These are phyloP conservation scores for Drosophila triauraria DNA, from an alignment of 1,140 invertebrate genomes.

Conservation along the genomic window DNA sequence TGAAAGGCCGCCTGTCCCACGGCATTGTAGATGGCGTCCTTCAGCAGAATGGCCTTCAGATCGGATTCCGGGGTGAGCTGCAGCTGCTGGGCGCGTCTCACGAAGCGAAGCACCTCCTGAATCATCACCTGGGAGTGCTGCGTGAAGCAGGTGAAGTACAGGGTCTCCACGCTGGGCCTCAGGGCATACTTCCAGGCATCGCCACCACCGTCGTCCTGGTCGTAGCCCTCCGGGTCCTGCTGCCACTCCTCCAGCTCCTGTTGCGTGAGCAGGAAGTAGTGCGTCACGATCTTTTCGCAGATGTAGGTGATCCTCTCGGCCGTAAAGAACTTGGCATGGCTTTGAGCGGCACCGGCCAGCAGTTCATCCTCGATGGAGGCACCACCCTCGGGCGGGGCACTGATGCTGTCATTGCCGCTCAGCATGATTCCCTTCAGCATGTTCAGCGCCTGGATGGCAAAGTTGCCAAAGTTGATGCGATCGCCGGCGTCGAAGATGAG, in stretches of 20 bases:
- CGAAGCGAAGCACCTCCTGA: slow-evolving; percentile 91
- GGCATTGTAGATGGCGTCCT: slow-evolving; percentile 98
- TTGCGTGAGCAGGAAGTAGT: slow-evolving; percentile 94
- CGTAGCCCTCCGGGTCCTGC: slow-evolving; percentile 95
- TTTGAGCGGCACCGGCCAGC: slow-evolving; percentile 74
- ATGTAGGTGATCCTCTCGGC: slow-evolving; percentile 90
- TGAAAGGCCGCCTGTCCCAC: slow-evolving; percentile 95
- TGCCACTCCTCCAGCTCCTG: slow-evolving; percentile 96
- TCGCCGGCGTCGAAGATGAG: slow-evolving; percentile 90
- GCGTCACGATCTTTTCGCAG: slow-evolving; percentile 92
- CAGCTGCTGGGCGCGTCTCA: slow-evolving; percentile 88
- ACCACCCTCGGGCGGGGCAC: slow-evolving; percentile 25
- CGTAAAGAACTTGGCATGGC: slow-evolving; percentile 90
- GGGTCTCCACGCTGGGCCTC: slow-evolving; percentile 93
- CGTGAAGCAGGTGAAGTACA: slow-evolving; percentile 94
- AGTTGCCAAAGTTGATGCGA: slow-evolving; percentile 86
- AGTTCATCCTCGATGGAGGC: slow-evolving; percentile 55
- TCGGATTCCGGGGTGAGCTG: slow-evolving; percentile 88
- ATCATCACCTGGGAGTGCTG: slow-evolving; percentile 90
- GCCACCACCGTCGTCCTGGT: slow-evolving; percentile 93
- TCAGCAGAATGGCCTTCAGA: slow-evolving; percentile 91
- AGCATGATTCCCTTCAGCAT: slow-evolving; percentile 93
- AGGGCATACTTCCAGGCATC: slow-evolving; percentile 97
- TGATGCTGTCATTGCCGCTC: slow-evolving; percentile 86
- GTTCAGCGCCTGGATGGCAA: slow-evolving; percentile 88